These are phyloP conservation scores for Leptinotarsa lineolata DNA, from an alignment of 1,140 invertebrate species.

Conservation along the genomic window DNA sequence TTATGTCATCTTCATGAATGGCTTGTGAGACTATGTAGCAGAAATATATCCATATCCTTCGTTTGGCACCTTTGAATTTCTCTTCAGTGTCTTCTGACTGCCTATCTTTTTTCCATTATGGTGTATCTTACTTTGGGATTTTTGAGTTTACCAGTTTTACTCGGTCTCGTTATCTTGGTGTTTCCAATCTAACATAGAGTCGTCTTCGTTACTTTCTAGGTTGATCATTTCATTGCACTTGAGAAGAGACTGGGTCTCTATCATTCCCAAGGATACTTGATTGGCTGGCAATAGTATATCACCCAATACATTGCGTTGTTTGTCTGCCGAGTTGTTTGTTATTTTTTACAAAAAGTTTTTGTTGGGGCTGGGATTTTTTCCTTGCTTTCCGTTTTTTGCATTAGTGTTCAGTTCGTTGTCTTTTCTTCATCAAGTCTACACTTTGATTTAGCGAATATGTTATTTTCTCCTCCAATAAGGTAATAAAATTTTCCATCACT, in stretches of 20 bases:
- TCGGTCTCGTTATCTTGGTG: neutral
- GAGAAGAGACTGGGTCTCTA: neutral
- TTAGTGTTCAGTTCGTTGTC: no score
- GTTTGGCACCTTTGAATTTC: neutral
- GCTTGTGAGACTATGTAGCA: neutral
- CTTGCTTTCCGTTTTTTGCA: no score
- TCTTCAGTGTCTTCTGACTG: neutral
- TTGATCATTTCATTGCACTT: constrained; percentile 5
- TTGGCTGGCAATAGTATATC: neutral
- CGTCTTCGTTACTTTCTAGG: neutral
- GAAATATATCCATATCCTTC: constrained; percentile 9
- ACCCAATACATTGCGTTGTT: neutral
- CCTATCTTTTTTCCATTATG: neutral
- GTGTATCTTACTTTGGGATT: neutral
- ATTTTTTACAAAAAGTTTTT: neutral
- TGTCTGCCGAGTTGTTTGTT: neutral
- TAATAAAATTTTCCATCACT: no score
- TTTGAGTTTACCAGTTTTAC: neutral
- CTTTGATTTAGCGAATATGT: no score
- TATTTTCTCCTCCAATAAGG: no score
- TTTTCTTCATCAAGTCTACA: no score
- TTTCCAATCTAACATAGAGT: neutral
- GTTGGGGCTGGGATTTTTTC: neutral
- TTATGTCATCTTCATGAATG: neutral
- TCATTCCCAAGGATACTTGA: neutral